Percentiles rank a stretch among this genome's conserved stretches.
Evolutionary conservation across 37 sponge, comb jelly and placozoan genomes (phyloP).

Genomic region (Oopsacas minuta): DNA sequence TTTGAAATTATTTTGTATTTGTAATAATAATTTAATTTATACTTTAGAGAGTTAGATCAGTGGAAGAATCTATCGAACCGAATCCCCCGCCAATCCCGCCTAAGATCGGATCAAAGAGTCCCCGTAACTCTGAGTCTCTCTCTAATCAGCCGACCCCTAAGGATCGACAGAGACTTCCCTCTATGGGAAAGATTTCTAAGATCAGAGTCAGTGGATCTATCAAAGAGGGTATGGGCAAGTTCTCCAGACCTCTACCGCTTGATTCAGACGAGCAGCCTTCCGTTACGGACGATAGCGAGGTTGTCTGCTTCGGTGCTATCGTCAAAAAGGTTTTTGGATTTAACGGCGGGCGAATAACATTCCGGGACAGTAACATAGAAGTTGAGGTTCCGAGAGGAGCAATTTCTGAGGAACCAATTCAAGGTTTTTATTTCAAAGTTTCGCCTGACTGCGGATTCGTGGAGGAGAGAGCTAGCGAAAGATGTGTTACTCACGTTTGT

Average conservation of each 20-base stretch:
- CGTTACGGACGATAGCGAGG: neutral
- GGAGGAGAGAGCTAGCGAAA: neutral
- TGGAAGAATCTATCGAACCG: neutral
- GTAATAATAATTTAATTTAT: no score
- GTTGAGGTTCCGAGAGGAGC: neutral
- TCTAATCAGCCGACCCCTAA: neutral
- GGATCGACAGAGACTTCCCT: neutral
- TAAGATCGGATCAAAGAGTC: neutral
- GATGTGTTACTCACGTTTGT: neutral
- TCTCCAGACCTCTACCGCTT: no score
- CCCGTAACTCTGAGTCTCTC: neutral
- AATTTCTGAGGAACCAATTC: neutral
- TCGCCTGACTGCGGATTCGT: conserved; percentile 1
- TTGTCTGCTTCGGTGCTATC: neutral
- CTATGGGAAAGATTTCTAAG: neutral
- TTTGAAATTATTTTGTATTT: no score
- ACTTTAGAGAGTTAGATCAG: neutral
- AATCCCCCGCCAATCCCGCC: neutral
- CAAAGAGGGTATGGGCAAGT: neutral
- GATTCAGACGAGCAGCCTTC: neutral
- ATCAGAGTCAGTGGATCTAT: neutral
- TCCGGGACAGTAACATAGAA: neutral
- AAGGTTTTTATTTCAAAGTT: conserved; percentile 1
- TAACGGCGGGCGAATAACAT: neutral
- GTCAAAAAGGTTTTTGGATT: neutral